Evolutionary conservation across 2,113 vertebrate genomes (phyloP).

Genomic region (Chaetura pelagica): DNA sequence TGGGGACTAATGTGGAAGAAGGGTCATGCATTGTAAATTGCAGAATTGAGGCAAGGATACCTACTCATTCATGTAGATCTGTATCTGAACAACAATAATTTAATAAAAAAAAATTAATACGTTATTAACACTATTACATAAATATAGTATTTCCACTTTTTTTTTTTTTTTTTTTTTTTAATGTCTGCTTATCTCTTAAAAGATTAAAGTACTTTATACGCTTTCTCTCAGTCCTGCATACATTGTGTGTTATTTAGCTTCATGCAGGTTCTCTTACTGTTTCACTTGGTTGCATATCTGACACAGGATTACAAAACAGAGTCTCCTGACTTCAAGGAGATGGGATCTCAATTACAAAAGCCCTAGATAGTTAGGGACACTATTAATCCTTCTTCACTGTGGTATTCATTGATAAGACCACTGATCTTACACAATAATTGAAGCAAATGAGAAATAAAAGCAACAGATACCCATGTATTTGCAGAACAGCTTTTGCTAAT

Average conservation of each 20-base stretch:
- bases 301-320: background rate
- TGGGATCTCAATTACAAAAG: background rate
- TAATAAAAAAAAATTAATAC: background rate
- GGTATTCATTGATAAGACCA: background rate
- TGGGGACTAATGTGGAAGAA: background rate
- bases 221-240: background rate
- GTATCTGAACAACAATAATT: background rate
- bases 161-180: background rate
- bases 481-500: background rate
- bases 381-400: background rate
- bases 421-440: background rate
- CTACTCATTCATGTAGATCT: background rate
- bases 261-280: background rate
- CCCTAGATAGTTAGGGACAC: background rate
- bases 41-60: background rate
- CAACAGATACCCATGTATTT: background rate
- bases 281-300: background rate
- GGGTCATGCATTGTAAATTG: background rate
- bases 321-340: background rate
- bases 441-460: background rate
- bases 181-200: background rate
- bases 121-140: background rate
- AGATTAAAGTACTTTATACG: background rate
- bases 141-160: background rate
- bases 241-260: background rate